Conservation (phyloP, 2,797 vertebrate genomes). For the Ficedula albicollis region DNA sequence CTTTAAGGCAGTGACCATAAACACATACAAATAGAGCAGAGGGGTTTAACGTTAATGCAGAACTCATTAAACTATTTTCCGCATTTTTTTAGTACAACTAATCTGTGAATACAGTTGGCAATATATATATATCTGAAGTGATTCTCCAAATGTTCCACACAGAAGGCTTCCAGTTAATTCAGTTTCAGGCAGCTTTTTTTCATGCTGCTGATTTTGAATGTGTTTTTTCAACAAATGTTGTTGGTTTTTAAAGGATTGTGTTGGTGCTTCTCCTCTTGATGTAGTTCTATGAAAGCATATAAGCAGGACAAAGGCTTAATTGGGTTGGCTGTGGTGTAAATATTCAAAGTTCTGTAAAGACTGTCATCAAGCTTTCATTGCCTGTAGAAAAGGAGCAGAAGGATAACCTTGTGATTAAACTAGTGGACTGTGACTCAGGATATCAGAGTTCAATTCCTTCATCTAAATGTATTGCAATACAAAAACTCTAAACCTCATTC, state of each 20-base stretch:
- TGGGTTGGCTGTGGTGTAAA: neutral
- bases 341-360: neutral
- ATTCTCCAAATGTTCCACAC: neutral
- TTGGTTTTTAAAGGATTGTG: neutral
- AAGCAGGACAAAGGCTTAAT: constrained; percentile 10
- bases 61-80: neutral
- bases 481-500: neutral
- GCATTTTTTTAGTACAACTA: neutral
- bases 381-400: neutral
- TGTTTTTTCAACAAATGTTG: neutral
- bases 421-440: constrained; percentile 10
- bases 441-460: constrained; percentile 8
- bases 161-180: neutral
- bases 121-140: neutral
- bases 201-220: neutral
- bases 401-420: constrained; percentile 29
- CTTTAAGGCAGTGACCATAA: neutral
- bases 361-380: neutral
- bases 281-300: neutral
- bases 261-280: neutral
- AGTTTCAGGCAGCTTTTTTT: neutral
- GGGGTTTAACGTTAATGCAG: neutral
- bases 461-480: neutral
- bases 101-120: neutral
- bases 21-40: neutral